Conservation (phyloP, 2,113 vertebrate genomes). For the mouse (Mus musculus) region DNA sequence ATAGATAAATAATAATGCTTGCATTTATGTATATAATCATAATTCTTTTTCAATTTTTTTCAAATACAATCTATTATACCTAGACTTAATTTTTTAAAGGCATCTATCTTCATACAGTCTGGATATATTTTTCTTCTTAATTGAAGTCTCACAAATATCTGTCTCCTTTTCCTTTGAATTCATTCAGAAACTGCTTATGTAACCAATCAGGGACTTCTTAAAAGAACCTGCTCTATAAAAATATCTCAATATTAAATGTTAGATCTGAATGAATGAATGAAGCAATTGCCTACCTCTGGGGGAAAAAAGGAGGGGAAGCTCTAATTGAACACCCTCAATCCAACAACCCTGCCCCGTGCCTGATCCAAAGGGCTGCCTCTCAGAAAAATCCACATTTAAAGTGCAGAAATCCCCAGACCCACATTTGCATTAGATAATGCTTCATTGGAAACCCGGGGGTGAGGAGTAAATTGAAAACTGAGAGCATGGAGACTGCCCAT, state of each 20-base stretch:
- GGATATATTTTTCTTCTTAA: not conserved
- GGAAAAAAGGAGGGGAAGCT: not conserved
- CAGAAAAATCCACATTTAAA: not conserved
- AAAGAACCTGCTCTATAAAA: not conserved
- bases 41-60: slow-evolving; percentile 10
- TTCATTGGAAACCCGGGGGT: not conserved
- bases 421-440: not conserved
- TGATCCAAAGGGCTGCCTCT: not conserved
- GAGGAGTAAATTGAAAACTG: not conserved
- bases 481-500: not conserved
- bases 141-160: slow-evolving; percentile 23
- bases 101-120: not conserved
- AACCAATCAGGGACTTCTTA: not conserved
- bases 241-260: slow-evolving; percentile 57
- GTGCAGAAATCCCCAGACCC: not conserved
- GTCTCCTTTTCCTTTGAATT: not conserved
- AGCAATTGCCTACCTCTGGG: not conserved
- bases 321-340: not conserved
- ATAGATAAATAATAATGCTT: slow-evolving; percentile 7
- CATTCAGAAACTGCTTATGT: slow-evolving; percentile 41
- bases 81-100: not conserved
- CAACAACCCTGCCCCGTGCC: slow-evolving; percentile 9
- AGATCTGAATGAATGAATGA: not conserved
- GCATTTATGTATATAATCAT: not conserved
- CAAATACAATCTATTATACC: not conserved